Conservation (phyloP, 2,888 invertebrate genomes). For the Camponotus fellah region DNA sequence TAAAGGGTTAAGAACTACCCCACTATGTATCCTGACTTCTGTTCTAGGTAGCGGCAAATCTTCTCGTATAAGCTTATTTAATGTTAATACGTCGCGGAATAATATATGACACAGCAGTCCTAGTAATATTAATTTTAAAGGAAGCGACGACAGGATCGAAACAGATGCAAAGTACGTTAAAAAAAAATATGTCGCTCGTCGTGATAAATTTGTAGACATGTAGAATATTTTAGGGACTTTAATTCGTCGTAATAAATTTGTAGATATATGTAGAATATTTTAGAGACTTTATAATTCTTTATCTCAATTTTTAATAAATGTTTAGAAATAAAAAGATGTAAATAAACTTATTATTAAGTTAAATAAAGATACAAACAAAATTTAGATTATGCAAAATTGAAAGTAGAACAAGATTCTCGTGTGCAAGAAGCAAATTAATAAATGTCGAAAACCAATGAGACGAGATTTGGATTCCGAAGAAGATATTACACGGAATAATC, state of each 20-base stretch:
- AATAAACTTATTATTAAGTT: neutral
- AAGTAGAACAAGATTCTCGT: neutral
- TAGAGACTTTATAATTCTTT: neutral
- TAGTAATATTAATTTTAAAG: constrained; percentile 78
- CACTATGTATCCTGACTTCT: constrained; percentile 74
- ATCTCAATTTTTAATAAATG: too few species aligned
- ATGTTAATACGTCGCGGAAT: constrained; percentile 81
- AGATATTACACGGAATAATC: constrained; percentile 84
- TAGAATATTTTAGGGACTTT: constrained; percentile 8
- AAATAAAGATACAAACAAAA: neutral
- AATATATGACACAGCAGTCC: constrained; percentile 77
- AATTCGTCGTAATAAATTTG: neutral
- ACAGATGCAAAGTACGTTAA: constrained; percentile 30
- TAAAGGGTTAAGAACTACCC: constrained; percentile 69
- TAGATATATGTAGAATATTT: constrained; percentile 17
- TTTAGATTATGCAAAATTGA: neutral
- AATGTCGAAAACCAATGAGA: constrained; percentile 9
- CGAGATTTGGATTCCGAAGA: constrained; percentile 63
- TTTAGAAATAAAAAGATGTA: neutral
- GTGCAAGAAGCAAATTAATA: neutral
- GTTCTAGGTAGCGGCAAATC: constrained; percentile 57
- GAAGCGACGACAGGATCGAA: constrained; percentile 36
- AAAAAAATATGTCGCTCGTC: constrained; percentile 44
- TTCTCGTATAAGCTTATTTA: constrained; percentile 64
- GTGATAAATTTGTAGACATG: neutral